Conservation (phyloP, 2,797 vertebrate genomes). For the Tinamus major region DNA sequence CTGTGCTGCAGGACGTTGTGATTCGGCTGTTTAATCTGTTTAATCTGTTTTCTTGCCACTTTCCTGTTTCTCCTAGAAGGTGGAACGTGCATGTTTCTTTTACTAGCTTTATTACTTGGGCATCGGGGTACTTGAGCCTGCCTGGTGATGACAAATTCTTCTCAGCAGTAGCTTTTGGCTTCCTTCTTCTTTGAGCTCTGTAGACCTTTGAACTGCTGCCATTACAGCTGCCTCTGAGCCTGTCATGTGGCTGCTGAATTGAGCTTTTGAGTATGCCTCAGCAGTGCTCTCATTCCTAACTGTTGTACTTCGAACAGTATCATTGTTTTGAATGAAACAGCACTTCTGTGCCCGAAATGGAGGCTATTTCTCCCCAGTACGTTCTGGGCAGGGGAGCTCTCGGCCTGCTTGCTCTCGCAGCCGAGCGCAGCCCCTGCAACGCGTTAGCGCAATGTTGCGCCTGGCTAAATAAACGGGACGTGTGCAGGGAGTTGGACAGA, state of each 20-base stretch:
- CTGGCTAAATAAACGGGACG: constrained; percentile 36
- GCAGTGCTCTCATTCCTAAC: constrained; percentile 56
- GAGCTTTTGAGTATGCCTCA: constrained; percentile 70
- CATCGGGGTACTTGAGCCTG: constrained; percentile 44
- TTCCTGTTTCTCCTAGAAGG: not conserved
- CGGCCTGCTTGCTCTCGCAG: constrained; percentile 14
- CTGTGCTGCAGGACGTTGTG: not conserved
- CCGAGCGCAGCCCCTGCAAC: constrained; percentile 3
- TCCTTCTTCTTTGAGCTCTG: constrained; percentile 59
- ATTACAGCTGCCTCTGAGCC: constrained; percentile 68
- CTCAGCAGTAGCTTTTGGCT: constrained; percentile 69
- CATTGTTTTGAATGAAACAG: constrained; percentile 70
- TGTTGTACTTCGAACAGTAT: constrained; percentile 58
- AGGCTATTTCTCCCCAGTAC: constrained; percentile 52
- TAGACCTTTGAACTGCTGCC: constrained; percentile 72
- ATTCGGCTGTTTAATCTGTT: constrained; percentile 22
- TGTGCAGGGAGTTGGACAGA: too few relatives aligned
- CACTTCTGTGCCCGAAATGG: constrained; percentile 61
- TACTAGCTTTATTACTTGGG: constrained; percentile 43
- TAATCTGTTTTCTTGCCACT: not conserved
- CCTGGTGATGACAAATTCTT: constrained; percentile 63
- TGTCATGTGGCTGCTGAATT: constrained; percentile 67
- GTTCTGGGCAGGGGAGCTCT: constrained; percentile 43
- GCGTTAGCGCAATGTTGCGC: not conserved
- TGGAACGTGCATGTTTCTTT: constrained; percentile 7